These are phyloP conservation scores for Paracentrotus lividus DNA, from an alignment of 53 echinoderm and acorn worm genomes.

Conservation along the genomic window DNA sequence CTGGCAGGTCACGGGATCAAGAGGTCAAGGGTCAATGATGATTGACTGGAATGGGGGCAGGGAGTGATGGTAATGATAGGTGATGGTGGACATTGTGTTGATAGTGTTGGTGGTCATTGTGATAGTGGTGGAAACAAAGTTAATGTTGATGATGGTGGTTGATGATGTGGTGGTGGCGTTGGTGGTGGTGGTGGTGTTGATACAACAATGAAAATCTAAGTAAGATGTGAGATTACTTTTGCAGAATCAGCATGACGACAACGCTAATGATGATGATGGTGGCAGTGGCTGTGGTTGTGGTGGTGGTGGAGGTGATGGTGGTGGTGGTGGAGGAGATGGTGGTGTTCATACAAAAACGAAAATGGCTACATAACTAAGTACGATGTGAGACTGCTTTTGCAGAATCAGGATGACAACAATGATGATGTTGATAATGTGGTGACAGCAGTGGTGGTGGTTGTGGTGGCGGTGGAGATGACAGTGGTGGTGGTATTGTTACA, in stretches of 20 bases:
- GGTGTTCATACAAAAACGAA: too few species aligned
- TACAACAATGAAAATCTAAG: too few species aligned
- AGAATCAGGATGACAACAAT: neutral
- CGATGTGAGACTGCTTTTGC: too few species aligned
- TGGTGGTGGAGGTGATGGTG: neutral
- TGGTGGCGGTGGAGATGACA: slow-evolving; percentile 61
- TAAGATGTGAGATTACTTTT: too few species aligned
- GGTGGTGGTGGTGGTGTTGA: slow-evolving; percentile 26
- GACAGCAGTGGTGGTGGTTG: neutral
- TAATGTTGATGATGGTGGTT: slow-evolving; percentile 48
- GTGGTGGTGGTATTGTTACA: too few species aligned
- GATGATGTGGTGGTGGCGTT: slow-evolving; percentile 43
- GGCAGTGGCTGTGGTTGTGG: too few species aligned
- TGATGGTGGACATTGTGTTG: slow-evolving; percentile 1
- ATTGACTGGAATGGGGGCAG: neutral
- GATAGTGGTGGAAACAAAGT: neutral
- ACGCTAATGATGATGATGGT: slow-evolving; percentile 39
- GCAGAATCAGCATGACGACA: neutral
- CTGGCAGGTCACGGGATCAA: slow-evolving; percentile 14
- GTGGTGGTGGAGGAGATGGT: too few species aligned
- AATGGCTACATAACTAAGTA: too few species aligned
- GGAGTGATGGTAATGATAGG: neutral
- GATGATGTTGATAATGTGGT: slow-evolving; percentile 37
- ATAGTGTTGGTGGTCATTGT: neutral
- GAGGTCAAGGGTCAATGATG: neutral